Evolutionary conservation across 2,888 invertebrate genomes (phyloP).

Genomic region (Gastracanthus pulcherrimus): DNA sequence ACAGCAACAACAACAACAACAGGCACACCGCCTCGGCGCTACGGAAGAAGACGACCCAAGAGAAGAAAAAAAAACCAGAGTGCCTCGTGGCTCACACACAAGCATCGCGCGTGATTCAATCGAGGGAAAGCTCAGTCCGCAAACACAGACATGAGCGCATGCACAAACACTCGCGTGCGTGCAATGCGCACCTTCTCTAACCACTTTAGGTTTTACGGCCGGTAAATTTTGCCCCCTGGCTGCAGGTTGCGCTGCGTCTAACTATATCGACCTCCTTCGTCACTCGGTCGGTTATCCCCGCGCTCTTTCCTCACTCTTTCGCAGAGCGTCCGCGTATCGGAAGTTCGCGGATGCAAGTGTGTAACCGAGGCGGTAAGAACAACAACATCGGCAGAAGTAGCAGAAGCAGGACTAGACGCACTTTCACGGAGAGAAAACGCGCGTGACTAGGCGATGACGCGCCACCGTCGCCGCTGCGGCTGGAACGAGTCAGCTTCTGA

Average conservation of each 20-base stretch:
- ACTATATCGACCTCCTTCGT: conserved; percentile 47
- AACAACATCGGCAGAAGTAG: background rate
- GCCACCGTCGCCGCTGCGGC: too few species aligned
- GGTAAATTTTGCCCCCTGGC: conserved; percentile 46
- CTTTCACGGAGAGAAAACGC: conserved; percentile 45
- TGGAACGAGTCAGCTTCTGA: too few species aligned
- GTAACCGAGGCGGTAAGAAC: background rate
- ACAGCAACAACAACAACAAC: too few species aligned
- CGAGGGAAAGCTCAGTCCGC: conserved; percentile 33
- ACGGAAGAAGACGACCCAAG: background rate
- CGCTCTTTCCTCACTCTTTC: background rate
- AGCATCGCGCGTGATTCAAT: conserved; percentile 10
- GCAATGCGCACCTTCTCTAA: background rate
- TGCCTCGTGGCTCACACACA: background rate
- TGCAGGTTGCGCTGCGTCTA: conserved; percentile 12
- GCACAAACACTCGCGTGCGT: background rate
- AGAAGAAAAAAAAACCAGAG: conserved; percentile 16
- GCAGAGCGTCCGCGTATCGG: conserved; percentile 4
- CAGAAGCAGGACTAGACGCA: background rate
- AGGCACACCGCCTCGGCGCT: background rate
- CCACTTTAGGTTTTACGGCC: conserved; percentile 40
- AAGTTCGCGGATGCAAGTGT: conserved; percentile 30
- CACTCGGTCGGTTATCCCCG: conserved; percentile 3
- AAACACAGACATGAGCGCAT: background rate
- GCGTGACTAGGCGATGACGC: conserved; percentile 43